These are phyloP conservation scores for Synergus gifuensis DNA, from an alignment of 2,888 invertebrate genomes.

Conservation along the genomic window DNA sequence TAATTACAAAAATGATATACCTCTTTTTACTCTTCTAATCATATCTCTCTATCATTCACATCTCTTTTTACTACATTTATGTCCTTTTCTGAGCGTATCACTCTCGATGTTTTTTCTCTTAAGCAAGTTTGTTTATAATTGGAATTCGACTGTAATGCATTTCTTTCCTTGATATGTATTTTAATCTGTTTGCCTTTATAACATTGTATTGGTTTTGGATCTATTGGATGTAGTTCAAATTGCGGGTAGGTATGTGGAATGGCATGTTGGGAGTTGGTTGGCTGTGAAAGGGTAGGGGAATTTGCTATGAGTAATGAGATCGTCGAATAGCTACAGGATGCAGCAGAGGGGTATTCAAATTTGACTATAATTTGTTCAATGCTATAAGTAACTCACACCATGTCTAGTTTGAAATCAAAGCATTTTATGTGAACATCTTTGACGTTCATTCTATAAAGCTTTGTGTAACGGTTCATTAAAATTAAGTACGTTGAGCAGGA, in stretches of 20 bases:
- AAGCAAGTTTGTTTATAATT: no score
- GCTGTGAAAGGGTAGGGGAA: constrained; percentile 45
- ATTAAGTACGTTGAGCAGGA: not conserved
- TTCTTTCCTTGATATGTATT: no score
- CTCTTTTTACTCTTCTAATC: no score
- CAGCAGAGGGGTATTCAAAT: constrained; percentile 26
- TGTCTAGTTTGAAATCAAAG: constrained; percentile 25
- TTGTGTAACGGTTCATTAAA: not conserved
- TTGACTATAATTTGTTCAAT: constrained; percentile 35
- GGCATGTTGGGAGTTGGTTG: constrained; percentile 48
- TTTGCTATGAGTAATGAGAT: constrained; percentile 59
- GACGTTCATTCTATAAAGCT: constrained; percentile 4
- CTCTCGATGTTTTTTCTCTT: no score
- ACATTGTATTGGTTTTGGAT: constrained; percentile 14
- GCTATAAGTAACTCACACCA: constrained; percentile 5
- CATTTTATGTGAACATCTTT: constrained; percentile 12
- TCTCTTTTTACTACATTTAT: no score
- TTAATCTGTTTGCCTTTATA: not conserved
- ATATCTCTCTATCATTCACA: no score
- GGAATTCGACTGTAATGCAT: no score
- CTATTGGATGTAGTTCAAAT: constrained; percentile 50
- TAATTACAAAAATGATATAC: no score
- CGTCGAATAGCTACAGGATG: constrained; percentile 52
- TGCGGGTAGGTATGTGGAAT: constrained; percentile 47
- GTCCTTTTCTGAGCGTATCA: no score